Evolutionary conservation across 1,140 invertebrate species (phyloP).

Genomic region (Mycetomoellerius zeteki): DNA sequence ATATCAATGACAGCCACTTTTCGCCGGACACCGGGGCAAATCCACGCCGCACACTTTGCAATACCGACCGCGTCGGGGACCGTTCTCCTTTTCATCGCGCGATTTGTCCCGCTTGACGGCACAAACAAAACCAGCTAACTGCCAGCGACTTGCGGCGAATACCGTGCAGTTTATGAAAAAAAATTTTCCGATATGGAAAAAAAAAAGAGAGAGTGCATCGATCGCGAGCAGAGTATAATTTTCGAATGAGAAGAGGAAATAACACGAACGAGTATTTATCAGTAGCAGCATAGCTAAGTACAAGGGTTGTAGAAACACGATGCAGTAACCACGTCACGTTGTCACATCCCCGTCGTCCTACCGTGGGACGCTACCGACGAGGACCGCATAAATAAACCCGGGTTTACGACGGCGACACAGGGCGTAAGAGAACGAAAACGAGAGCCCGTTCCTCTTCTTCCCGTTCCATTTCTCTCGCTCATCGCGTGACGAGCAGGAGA

Average conservation of each 20-base stretch:
- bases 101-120: conserved; percentile 45
- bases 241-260: not conserved
- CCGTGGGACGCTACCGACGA: conserved; percentile 83
- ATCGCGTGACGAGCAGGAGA: conserved; percentile 79
- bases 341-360: conserved; percentile 84
- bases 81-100: conserved; percentile 52
- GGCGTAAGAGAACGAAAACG: conserved; percentile 77
- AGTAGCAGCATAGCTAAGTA: conserved; percentile 71
- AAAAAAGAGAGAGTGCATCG: not conserved
- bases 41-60: conserved; percentile 51
- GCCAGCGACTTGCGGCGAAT: not conserved
- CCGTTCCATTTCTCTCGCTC: conserved; percentile 72
- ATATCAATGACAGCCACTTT: conserved; percentile 84
- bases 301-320: conserved; percentile 74
- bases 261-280: conserved; percentile 61
- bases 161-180: not conserved
- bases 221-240: not conserved
- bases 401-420: conserved; percentile 81
- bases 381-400: conserved; percentile 85
- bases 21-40: conserved; percentile 70
- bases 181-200: not conserved
- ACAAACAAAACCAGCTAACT: conserved; percentile 46
- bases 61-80: conserved; percentile 33
- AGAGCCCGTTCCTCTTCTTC: conserved; percentile 64
- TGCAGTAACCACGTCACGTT: conserved; percentile 83